Evolutionary conservation across 2,888 invertebrate species (phyloP).

Genomic region (Girardia tigrina): DNA sequence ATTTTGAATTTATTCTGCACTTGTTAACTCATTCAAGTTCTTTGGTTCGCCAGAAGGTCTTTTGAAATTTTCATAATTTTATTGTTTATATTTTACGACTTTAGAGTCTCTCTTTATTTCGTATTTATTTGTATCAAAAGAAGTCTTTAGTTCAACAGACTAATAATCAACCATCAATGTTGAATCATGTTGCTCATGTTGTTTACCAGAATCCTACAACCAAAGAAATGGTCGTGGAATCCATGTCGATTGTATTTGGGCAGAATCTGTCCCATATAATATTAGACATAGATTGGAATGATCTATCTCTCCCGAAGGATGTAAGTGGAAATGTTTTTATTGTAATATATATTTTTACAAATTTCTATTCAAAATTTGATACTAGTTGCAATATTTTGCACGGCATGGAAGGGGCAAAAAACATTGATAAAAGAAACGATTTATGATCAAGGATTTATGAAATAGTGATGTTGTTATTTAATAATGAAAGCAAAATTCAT

Average conservation of each 20-base stretch:
- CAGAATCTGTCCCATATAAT: neutral
- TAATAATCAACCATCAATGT: neutral
- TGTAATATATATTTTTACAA: too few species aligned
- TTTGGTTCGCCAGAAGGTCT: conserved; percentile 1
- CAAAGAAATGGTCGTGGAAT: neutral
- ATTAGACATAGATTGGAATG: neutral
- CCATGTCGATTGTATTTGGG: neutral
- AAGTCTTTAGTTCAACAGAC: neutral
- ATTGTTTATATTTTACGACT: neutral
- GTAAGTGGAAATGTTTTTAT: too few species aligned
- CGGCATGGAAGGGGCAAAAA: too few species aligned
- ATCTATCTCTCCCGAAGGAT: neutral
- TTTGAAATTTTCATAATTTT: neutral
- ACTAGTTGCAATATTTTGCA: too few species aligned
- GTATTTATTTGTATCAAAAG: neutral
- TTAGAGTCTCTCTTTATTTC: neutral
- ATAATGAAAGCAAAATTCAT: too few species aligned
- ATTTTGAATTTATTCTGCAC: neutral
- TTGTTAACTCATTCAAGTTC: neutral
- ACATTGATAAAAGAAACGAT: too few species aligned
- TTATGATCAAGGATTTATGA: too few species aligned
- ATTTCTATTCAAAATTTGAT: too few species aligned
- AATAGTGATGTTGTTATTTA: too few species aligned
- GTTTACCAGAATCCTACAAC: neutral
- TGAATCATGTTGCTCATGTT: neutral